Evolutionary conservation across 2,113 vertebrate species (phyloP), one percentile per base, ranked within the genome.

Genomic region (Cathartes aura): DNA sequence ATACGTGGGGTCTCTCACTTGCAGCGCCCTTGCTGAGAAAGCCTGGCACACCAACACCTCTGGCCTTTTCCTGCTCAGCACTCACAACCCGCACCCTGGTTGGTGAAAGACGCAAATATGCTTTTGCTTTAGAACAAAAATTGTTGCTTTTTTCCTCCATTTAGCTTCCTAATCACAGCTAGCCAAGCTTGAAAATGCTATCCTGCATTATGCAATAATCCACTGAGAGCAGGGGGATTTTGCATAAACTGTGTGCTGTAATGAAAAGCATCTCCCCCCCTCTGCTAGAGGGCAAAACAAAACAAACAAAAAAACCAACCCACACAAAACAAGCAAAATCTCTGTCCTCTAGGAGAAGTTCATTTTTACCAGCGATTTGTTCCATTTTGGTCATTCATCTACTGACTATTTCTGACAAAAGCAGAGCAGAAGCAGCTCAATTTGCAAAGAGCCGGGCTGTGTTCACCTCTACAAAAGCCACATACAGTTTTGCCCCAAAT

Each of bases 131-230:
- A 76, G 34, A 95, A 85, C 62, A 91, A 55, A 94, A 96, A 93
- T 73, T 64, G 87, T 45, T 92, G 87, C 34, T 74, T 94, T 87
- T 89, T 50, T 6, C 29, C 47, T 64, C 60, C 85, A 64, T 95
- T 97, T 94, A 94, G 62, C 78, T 95, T 91, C 82, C 84, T 96
- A 87, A 97, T 93, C 78, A 79, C 93, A 91, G 90, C 32, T 72
- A 95, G 83, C 70, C 78, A 82, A 93, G 94, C 94, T 90, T 88
- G 81, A 91, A 96, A 97, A 93, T 15, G 78, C 82, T 79, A 27
- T 64, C 78, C 76, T 95, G 94, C 87, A 70, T 97, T 96, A 96
- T 93, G 81, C 95, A 96, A 96, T 87, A 95, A 93, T 76, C 79
- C 91, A 66, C 63, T 6, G 17, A 88, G 82, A 73, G 74, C 86